Percentiles rank a stretch among this genome's conserved stretches.
These are phyloP conservation scores for Latrodectus geometricus DNA, from an alignment of 1,140 invertebrate species.

Conservation along the genomic window DNA sequence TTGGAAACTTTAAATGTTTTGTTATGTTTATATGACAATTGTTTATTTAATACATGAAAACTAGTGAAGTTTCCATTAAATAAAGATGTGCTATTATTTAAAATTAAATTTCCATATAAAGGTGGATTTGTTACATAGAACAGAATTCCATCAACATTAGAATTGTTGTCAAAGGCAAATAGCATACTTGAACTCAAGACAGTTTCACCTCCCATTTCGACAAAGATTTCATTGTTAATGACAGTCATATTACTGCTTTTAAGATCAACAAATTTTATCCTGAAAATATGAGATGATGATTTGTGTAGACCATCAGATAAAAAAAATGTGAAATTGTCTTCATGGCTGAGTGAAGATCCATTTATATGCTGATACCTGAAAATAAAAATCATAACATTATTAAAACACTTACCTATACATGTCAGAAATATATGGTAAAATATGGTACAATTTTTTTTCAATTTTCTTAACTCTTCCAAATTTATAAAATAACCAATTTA, in stretches of 20 bases:
- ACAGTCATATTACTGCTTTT: slow-evolving; percentile 19
- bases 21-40: slow-evolving; percentile 39
- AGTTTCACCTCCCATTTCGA: slow-evolving; percentile 9
- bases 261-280: slow-evolving; percentile 24
- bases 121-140: slow-evolving; percentile 36
- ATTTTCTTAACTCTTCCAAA: no score
- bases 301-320: slow-evolving; percentile 38
- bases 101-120: slow-evolving; percentile 24
- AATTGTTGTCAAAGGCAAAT: slow-evolving; percentile 25
- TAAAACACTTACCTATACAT: no score
- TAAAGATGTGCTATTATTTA: background rate
- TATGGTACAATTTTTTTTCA: no score
- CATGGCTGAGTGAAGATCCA: background rate
- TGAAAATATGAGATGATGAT: background rate
- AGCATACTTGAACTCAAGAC: slow-evolving; percentile 43
- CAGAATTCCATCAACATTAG: slow-evolving; percentile 31
- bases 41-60: slow-evolving; percentile 25
- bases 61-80: slow-evolving; percentile 19
- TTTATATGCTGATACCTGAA: slow-evolving; percentile 36
- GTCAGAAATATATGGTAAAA: no score
- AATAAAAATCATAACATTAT: background rate
- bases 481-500: no score
- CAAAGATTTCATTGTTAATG: background rate
- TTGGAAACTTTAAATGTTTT: slow-evolving; percentile 18
- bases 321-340: slow-evolving; percentile 54